Percentiles rank a stretch among this genome's conserved stretches.
Conservation (phyloP, 2,113 vertebrate species). For the Recurvirostra avosetta region DNA sequence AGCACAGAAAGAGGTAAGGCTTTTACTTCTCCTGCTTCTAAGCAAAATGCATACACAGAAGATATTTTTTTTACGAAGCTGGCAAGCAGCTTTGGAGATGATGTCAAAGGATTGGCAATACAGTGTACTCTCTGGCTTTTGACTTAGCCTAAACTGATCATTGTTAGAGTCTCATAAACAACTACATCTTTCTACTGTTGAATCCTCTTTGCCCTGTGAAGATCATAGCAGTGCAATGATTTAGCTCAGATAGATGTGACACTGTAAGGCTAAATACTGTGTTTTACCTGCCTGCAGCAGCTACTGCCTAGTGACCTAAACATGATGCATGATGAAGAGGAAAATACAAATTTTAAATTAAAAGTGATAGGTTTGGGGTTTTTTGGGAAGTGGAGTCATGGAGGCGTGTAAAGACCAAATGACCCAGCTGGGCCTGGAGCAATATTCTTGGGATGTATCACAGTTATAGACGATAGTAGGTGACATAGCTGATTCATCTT, state of each 20-base stretch:
- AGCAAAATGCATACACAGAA: not conserved
- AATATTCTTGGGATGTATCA: not conserved
- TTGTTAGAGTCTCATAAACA: not conserved
- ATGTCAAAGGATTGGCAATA: not conserved
- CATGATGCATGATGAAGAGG: not conserved
- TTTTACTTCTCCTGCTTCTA: not conserved
- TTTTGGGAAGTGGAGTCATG: not conserved
- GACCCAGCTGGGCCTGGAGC: not conserved
- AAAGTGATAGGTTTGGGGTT: not conserved
- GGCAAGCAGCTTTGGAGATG: not conserved
- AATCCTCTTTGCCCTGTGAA: not conserved
- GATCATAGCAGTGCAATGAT: not conserved
- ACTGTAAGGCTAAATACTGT: not conserved
- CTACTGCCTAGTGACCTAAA: not conserved
- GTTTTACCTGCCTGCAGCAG: not conserved
- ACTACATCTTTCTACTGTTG: not conserved
- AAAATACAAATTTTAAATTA: not conserved
- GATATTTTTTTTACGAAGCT: not conserved
- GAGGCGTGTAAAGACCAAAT: not conserved
- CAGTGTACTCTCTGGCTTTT: not conserved
- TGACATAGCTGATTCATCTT: not conserved
- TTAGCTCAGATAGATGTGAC: not conserved
- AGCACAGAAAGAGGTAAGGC: not conserved
- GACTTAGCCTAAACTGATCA: not conserved
- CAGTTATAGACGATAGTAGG: not conserved